These are phyloP conservation scores for Musca vetustissima DNA, from an alignment of 1,140 invertebrate genomes.

Conservation along the genomic window DNA sequence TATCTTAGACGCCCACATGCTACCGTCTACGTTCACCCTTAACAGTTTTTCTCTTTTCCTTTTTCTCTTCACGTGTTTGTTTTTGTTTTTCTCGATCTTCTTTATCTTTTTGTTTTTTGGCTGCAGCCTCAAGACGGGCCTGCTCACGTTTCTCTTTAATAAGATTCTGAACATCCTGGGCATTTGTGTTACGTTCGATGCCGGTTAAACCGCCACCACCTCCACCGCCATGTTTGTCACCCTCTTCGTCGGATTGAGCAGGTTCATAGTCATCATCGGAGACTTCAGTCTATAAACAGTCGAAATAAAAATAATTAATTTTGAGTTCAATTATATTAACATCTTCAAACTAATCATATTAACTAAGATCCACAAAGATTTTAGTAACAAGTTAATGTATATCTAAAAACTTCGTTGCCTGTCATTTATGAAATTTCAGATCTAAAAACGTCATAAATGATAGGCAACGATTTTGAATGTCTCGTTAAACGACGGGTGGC, in stretches of 20 bases:
- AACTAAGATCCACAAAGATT: no score
- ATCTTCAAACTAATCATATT: no score
- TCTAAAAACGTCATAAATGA: no score
- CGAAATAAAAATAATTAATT: slow-evolving; percentile 25
- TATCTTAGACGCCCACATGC: slow-evolving; percentile 45
- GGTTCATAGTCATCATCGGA: slow-evolving; percentile 44
- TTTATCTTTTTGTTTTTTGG: slow-evolving; percentile 86
- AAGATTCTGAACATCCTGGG: slow-evolving; percentile 68
- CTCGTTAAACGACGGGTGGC: no score
- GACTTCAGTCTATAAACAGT: slow-evolving; percentile 41
- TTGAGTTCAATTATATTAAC: no score
- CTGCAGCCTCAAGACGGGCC: slow-evolving; percentile 73
- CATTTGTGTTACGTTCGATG: slow-evolving; percentile 73
- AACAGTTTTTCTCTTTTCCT: slow-evolving; percentile 84
- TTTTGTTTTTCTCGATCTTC: slow-evolving; percentile 83
- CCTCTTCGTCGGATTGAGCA: slow-evolving; percentile 30
- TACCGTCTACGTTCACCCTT: slow-evolving; percentile 84
- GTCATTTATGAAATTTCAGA: no score
- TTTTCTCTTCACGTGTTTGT: slow-evolving; percentile 80
- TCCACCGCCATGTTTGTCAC: slow-evolving; percentile 29
- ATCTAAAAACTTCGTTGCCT: no score
- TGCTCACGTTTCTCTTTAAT: slow-evolving; percentile 77
- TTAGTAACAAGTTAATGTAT: no score
- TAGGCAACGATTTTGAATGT: no score
- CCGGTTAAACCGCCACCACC: slow-evolving; percentile 44